Conservation (phyloP, 2,797 vertebrate species). For the Rhynchonycteris naso region DNA sequence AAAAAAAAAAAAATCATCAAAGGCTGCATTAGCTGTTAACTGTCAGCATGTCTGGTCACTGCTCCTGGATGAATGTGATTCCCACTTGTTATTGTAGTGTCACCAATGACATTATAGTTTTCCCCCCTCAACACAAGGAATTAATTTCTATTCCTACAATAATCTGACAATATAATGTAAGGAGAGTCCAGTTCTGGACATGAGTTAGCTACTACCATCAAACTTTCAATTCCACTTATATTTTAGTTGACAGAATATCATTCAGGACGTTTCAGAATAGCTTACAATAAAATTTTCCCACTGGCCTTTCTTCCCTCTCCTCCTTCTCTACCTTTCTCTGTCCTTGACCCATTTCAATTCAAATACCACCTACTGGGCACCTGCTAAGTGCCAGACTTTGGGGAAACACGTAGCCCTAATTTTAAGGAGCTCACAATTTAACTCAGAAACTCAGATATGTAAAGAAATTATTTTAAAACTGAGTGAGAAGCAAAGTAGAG, state of each 20-base stretch:
- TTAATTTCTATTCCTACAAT: not conserved
- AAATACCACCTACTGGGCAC: not conserved
- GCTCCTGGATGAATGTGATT: not conserved
- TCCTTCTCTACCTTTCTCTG: not conserved
- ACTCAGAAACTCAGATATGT: not conserved
- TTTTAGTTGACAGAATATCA: not conserved
- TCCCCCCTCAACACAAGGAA: not conserved
- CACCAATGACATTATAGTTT: not conserved
- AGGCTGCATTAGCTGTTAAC: not conserved
- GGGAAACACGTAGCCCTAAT: not conserved
- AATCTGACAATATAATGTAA: not conserved
- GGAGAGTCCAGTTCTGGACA: not conserved
- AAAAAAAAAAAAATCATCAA: not conserved
- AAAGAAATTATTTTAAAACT: not conserved
- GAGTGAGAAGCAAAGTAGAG: not conserved
- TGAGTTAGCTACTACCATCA: not conserved
- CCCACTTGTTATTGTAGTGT: not conserved
- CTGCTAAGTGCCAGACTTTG: not conserved
- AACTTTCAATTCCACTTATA: not conserved
- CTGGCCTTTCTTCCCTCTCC: not conserved
- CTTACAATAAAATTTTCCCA: not conserved
- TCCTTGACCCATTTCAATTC: conserved; percentile 8
- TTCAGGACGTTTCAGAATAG: not conserved
- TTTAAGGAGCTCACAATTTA: not conserved
- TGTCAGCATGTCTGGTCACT: not conserved